A percentile compares a stretch with the other conserved stretches of the same genome.
Conservation (phyloP, 2,797 vertebrate species). For the Melanotaenia nigrans region DNA sequence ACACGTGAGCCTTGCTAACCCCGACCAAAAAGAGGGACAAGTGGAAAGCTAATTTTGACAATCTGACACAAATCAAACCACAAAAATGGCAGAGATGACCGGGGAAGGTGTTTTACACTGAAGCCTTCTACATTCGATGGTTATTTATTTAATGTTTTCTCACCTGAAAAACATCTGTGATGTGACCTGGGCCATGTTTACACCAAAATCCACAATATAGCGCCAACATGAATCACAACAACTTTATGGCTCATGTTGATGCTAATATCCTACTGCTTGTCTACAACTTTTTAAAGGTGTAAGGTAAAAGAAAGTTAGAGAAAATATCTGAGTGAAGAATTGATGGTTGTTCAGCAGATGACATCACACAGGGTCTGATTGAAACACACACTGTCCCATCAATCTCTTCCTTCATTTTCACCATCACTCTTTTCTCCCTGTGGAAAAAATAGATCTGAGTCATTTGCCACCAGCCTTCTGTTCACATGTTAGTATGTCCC, state of each 20-base stretch:
- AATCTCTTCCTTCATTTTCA: conserved; percentile 58
- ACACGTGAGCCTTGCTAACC: too few species aligned
- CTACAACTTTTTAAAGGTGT: conserved; percentile 15
- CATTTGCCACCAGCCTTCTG: conserved; percentile 66
- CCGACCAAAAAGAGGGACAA: too few species aligned
- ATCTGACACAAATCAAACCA: not conserved
- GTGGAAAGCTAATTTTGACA: too few species aligned
- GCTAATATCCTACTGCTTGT: not conserved
- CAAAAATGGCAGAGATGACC: not conserved
- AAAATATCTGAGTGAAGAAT: conserved; percentile 41
- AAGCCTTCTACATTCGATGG: too few species aligned
- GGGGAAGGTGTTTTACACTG: too few species aligned
- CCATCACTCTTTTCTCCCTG: conserved; percentile 68
- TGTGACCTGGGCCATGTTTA: not conserved
- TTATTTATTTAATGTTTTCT: not conserved
- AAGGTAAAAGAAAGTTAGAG: conserved; percentile 15
- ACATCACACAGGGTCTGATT: conserved; percentile 55
- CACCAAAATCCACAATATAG: not conserved
- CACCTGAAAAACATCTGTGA: not conserved
- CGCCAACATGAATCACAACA: too few species aligned
- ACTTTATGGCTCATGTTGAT: too few species aligned
- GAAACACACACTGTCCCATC: conserved; percentile 53
- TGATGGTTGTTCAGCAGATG: conserved; percentile 38
- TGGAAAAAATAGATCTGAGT: conserved; percentile 69
- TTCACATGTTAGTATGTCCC: conserved; percentile 46